Conservation (phyloP, 2,797 vertebrate genomes). For the Diglossa cyanea region DNA sequence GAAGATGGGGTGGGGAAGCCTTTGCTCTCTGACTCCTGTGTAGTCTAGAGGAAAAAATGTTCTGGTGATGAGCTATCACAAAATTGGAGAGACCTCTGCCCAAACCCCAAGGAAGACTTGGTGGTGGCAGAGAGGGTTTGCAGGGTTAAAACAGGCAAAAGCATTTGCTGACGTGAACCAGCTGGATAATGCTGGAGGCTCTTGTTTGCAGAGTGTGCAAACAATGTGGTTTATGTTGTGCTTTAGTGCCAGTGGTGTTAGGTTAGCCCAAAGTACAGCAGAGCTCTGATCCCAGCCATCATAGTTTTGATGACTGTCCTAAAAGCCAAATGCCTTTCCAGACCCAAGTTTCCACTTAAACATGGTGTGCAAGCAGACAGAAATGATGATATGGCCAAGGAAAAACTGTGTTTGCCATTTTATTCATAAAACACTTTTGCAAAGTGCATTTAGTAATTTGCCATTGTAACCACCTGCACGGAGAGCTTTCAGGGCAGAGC, state of each 20-base stretch:
- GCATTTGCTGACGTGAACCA: neutral
- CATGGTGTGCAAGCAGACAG: neutral
- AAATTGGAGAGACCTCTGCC: neutral
- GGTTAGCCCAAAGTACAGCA: neutral
- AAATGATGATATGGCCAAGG: neutral
- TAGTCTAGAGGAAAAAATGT: neutral
- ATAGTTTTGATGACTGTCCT: neutral
- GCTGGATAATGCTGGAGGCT: neutral
- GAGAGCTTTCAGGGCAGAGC: constrained; percentile 46
- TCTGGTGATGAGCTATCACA: accelerated
- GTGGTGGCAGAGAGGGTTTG: neutral
- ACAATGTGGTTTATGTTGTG: neutral
- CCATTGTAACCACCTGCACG: constrained; percentile 48
- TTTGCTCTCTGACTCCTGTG: neutral
- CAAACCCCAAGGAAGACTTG: neutral
- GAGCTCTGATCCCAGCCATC: neutral
- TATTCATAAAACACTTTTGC: constrained; percentile 66
- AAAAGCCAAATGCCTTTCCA: neutral
- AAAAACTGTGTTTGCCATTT: constrained; percentile 32
- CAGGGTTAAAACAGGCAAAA: neutral
- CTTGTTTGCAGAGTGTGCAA: neutral
- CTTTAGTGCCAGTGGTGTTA: neutral
- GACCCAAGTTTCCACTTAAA: neutral
- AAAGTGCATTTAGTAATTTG: constrained; percentile 69
- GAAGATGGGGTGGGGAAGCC: neutral